Evolutionary conservation across 92 coral and sea anemone genomes (phyloP).

Genomic region (Montipora capitata): DNA sequence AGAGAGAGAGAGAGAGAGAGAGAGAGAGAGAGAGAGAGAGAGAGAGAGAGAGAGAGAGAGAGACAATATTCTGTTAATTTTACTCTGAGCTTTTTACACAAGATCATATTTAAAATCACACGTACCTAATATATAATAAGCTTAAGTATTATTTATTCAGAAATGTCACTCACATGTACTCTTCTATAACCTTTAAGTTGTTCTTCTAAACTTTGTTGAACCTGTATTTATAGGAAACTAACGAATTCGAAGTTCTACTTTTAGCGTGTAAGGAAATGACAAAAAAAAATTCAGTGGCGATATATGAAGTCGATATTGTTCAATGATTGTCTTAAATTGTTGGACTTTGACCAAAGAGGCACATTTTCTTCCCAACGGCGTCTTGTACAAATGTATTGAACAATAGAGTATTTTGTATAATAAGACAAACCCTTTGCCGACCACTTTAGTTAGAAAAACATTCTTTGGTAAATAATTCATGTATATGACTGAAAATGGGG

Average conservation of each 20-base stretch:
- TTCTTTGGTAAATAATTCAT: slow-evolving; percentile 26
- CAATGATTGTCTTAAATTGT: background rate
- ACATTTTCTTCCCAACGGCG: background rate
- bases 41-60: too few species aligned
- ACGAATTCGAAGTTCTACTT: slow-evolving; percentile 16
- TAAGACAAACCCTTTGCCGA: slow-evolving; percentile 11
- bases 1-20: background rate
- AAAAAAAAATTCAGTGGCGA: background rate
- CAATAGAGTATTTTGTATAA: slow-evolving; percentile 44
- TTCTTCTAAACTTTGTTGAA: slow-evolving; percentile 18
- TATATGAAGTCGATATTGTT: background rate
- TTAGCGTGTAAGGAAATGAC: background rate
- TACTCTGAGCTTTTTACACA: slow-evolving; percentile 23
- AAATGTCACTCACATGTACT: slow-evolving; percentile 39
- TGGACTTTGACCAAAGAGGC: background rate
- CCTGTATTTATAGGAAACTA: background rate
- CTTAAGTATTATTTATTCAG: background rate
- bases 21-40: background rate
- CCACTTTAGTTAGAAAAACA: slow-evolving; percentile 35
- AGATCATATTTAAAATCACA: slow-evolving; percentile 11
- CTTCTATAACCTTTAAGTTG: slow-evolving; percentile 10
- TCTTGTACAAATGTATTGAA: background rate
- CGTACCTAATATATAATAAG: background rate
- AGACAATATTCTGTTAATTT: slow-evolving; percentile 23
- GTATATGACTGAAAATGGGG: slow-evolving; percentile 21